Evolutionary conservation across 2,113 vertebrate genomes (phyloP).

Genomic region (Emydocephalus ijimae): DNA sequence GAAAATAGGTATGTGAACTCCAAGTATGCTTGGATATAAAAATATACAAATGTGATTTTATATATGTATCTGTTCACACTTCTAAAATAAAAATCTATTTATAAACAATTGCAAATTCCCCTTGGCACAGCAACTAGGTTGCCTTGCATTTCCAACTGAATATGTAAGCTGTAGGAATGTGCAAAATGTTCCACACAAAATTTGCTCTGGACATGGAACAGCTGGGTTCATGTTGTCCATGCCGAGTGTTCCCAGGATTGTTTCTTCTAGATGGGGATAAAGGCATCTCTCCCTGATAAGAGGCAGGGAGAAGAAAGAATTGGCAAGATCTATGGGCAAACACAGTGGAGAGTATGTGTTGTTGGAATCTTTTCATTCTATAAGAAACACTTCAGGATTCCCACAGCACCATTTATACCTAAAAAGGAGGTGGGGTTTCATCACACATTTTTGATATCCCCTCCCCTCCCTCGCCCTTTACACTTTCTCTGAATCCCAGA

Average conservation of each 20-base stretch:
- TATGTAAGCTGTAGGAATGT: not conserved
- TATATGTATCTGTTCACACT: not conserved
- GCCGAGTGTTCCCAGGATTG: not conserved
- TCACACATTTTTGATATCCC: not conserved
- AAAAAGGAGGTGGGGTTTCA: not conserved
- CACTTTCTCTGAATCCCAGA: not conserved
- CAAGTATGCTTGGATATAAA: not conserved
- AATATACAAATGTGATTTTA: not conserved
- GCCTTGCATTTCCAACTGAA: not conserved
- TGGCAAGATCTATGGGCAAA: not conserved
- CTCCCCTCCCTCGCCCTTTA: not conserved
- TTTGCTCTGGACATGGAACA: not conserved
- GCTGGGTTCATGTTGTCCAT: not conserved
- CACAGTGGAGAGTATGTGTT: not conserved
- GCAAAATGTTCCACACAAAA: not conserved
- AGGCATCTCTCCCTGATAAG: not conserved
- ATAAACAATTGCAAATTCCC: not conserved
- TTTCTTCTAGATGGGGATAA: not conserved
- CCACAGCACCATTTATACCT: not conserved
- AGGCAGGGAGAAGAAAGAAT: not conserved
- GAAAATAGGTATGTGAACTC: constrained; percentile 1
- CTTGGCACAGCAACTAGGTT: not conserved
- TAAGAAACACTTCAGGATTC: not conserved
- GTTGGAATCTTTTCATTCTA: not conserved
- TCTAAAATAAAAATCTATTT: constrained; percentile 11